These are phyloP conservation scores for Musca domestica DNA, from an alignment of 1,140 invertebrate species.

Conservation along the genomic window DNA sequence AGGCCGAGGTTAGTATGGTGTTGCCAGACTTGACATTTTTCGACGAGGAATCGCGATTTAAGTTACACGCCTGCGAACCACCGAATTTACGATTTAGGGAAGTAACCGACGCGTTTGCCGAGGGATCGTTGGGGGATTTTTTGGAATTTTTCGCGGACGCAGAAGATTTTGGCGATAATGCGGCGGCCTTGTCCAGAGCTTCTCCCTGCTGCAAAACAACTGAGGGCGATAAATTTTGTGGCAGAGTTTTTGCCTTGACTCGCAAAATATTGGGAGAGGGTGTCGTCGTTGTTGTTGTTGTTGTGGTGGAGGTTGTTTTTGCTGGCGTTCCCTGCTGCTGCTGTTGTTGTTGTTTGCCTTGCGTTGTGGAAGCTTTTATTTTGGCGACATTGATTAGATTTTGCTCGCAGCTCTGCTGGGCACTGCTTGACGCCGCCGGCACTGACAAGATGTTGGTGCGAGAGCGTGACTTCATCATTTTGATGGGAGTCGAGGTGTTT, in stretches of 20 bases:
- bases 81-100: slow-evolving; percentile 30
- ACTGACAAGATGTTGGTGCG: slow-evolving; percentile 51
- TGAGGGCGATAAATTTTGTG: slow-evolving; percentile 57
- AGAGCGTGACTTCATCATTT: slow-evolving; percentile 53
- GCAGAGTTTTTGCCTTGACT: slow-evolving; percentile 61
- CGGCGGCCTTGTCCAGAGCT: slow-evolving; percentile 31
- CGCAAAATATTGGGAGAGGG: slow-evolving; percentile 48
- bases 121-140: background rate
- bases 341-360: slow-evolving; percentile 6
- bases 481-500: slow-evolving; percentile 53
- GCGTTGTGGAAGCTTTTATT: slow-evolving; percentile 21
- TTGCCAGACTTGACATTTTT: slow-evolving; percentile 8
- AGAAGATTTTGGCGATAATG: too few species aligned
- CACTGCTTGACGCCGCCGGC: slow-evolving; percentile 22
- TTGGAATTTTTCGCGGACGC: background rate
- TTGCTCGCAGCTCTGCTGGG: slow-evolving; percentile 16
- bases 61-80: slow-evolving; percentile 33
- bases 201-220: slow-evolving; percentile 41
- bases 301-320: slow-evolving; percentile 46
- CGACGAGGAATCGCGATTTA: slow-evolving; percentile 18
- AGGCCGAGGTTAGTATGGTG: slow-evolving; percentile 35
- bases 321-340: slow-evolving; percentile 1
- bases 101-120: background rate
- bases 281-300: slow-evolving; percentile 28
- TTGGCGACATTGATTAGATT: slow-evolving; percentile 18